Evolutionary conservation across 2,113 vertebrate species (phyloP), one percentile per base, ranked within the genome.

Genomic region (Colinus virginianus): DNA sequence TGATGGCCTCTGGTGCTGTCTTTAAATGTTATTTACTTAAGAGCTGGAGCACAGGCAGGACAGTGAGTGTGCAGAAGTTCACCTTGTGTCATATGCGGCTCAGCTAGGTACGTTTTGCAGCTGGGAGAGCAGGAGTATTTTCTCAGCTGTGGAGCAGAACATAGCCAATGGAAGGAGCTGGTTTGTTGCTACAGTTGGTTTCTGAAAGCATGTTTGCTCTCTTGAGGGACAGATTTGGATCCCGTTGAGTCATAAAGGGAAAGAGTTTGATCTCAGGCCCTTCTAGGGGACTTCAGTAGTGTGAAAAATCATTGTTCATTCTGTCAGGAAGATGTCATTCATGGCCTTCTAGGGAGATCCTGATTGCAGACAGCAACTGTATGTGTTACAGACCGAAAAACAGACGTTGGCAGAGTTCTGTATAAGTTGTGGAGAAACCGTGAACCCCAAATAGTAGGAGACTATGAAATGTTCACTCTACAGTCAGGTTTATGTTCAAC

Each of bases 131-230:
- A 2, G 48, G 15, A 43, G 42, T 67, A 28, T 94, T 91, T 93
- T 72, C 82, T 93, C 84, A 88, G 82, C 48, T 75, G 78, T 4
- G 9, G 32, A 78, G 55, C 40, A 61, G 74, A 42, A 32, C 8
- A 6, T 10, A 25, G 40, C 53, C 72, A 22, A 82, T 64, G 89
- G 82, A 87, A 94, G 69, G 70, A 79, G 58, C 3, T 75, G 56
- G 43, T 92, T 94, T 96, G 78, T 87, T 93, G 84, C 70, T 81
- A 20, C 55, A 69, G 16, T 84, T 88, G 87, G 80, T 81, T 90
- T 48, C 43, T 64, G 68, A 74, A 48, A 83, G 55, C 58, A 61
- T 5, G 1, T 75, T 92, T 74, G 42, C 30, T 93, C 88, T 88
- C 74, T 62, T 30, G 77, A 82, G 87, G 78, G 76, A 28, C 30